Conservation (phyloP, 2,113 vertebrate genomes). For the Panthera leo region DNA sequence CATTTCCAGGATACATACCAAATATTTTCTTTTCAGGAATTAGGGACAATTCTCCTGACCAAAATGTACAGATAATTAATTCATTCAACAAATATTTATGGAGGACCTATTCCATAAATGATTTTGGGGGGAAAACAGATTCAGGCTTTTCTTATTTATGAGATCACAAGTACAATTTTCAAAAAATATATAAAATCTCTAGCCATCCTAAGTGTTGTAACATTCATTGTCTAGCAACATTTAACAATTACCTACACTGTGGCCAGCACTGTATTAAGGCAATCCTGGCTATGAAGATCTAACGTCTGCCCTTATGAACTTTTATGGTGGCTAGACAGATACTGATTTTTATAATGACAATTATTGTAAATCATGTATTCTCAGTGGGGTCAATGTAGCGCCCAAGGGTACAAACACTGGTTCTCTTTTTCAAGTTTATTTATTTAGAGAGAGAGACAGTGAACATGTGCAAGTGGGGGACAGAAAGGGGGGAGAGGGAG, state of each 20-base stretch:
- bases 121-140: neutral
- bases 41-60: neutral
- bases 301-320: neutral
- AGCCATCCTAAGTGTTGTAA: neutral
- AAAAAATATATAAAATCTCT: neutral
- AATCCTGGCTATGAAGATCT: neutral
- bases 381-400: neutral
- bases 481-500: no score
- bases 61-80: slow-evolving; percentile 43
- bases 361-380: neutral
- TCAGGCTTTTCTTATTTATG: neutral
- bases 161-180: neutral
- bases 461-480: no score
- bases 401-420: neutral
- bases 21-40: slow-evolving; percentile 65
- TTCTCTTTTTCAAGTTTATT: neutral
- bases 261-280: neutral
- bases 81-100: slow-evolving; percentile 12
- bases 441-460: no score
- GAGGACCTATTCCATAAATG: neutral
- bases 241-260: neutral
- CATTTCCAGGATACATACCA: slow-evolving; percentile 44
- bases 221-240: neutral
- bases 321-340: neutral
- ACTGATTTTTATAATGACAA: neutral